Evolutionary conservation across 2,113 vertebrate genomes (phyloP).

Genomic region (Arizona elegans): DNA sequence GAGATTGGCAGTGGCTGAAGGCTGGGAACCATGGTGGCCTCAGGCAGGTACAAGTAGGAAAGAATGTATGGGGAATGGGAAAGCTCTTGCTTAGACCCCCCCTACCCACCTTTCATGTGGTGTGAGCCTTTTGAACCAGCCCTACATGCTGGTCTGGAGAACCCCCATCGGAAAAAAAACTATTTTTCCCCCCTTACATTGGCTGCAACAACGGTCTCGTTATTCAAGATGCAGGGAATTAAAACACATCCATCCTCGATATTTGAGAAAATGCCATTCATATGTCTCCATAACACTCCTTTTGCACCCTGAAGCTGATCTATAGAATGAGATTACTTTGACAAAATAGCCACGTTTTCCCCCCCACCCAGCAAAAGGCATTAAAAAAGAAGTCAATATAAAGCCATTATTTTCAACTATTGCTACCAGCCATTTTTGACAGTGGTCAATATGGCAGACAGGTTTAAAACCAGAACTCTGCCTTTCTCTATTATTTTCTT

Average conservation of each 20-base stretch:
- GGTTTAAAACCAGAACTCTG: background rate
- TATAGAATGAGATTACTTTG: background rate
- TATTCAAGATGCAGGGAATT: accelerated
- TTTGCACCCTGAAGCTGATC: background rate
- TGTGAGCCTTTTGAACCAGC: background rate
- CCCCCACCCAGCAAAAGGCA: background rate
- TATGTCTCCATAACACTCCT: background rate
- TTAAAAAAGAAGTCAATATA: background rate
- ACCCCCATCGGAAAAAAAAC: too few relatives aligned
- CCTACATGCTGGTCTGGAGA: background rate
- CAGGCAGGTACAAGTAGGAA: background rate
- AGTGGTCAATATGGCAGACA: background rate
- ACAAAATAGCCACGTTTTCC: background rate
- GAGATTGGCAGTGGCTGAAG: background rate
- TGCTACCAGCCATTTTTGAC: background rate
- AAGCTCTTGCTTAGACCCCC: background rate
- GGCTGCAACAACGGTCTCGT: background rate
- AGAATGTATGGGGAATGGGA: background rate
- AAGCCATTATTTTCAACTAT: background rate
- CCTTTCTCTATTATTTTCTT: background rate
- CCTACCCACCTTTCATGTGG: background rate
- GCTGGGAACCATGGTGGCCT: background rate
- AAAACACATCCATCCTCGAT: background rate
- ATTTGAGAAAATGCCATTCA: background rate
- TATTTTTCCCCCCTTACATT: background rate